Percentiles rank a stretch among this genome's conserved stretches.
These are phyloP conservation scores for Poeciliopsis occidentalis DNA, from an alignment of 2,113 vertebrate genomes.

Conservation along the genomic window DNA sequence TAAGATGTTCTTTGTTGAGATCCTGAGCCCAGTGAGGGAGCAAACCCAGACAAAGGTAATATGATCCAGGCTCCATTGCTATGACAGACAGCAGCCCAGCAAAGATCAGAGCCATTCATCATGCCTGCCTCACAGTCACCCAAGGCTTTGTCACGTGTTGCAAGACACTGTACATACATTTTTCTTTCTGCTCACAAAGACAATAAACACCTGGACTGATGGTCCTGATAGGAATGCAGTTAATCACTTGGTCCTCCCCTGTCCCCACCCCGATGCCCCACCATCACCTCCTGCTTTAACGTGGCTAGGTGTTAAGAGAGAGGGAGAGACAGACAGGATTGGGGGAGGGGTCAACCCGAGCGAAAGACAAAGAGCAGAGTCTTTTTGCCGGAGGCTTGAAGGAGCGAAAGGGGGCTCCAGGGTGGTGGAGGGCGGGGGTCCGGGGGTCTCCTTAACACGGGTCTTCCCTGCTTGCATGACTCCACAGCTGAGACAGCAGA, in stretches of 20 bases:
- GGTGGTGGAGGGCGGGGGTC: not conserved
- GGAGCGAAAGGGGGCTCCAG: constrained; percentile 45
- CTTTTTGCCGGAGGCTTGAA: constrained; percentile 58
- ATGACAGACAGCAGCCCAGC: constrained; percentile 64
- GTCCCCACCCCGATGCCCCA: too few relatives aligned
- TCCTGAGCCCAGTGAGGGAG: constrained; percentile 12
- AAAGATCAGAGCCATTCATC: constrained; percentile 57
- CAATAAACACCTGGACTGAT: not conserved
- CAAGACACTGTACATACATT: not conserved
- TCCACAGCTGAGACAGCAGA: constrained; percentile 63
- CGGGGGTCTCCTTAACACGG: constrained; percentile 27
- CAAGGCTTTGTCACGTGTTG: constrained; percentile 23
- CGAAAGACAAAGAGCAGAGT: constrained; percentile 79
- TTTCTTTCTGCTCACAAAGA: not conserved
- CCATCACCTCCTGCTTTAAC: constrained; percentile 11
- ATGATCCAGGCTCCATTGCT: constrained; percentile 71
- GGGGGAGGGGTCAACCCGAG: constrained; percentile 76
- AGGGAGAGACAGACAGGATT: constrained; percentile 61
- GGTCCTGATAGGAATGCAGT: constrained; percentile 43
- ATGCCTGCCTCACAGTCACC: constrained; percentile 26
- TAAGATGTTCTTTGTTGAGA: constrained; percentile 12
- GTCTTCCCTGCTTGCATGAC: constrained; percentile 64
- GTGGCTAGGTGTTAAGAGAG: constrained; percentile 75
- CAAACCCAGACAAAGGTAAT: constrained; percentile 79
- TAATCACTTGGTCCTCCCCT: constrained; percentile 18